phyloP scores from a whole-genome alignment of 2,888 invertebrate species.

The Flexamia atlantica region DNA sequence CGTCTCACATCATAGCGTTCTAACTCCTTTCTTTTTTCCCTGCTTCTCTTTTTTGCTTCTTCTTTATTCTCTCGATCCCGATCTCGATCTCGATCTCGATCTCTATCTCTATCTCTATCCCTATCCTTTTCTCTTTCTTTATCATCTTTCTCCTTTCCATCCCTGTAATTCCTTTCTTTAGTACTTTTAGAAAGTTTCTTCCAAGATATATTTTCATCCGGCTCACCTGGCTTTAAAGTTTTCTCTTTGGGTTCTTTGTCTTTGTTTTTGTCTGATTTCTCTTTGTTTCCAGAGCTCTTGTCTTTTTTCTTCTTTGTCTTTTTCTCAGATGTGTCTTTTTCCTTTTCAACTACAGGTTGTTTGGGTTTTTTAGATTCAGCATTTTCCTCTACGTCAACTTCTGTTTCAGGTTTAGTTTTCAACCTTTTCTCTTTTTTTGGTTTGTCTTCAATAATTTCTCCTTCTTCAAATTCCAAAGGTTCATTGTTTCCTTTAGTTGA shows the following conservation, averaged over 20 bases:
- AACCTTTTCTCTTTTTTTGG: slow-evolving; percentile 67
- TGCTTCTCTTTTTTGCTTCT: slow-evolving; percentile 75
- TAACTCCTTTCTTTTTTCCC: slow-evolving; percentile 86
- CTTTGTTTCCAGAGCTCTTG: slow-evolving; percentile 71
- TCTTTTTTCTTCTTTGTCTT: slow-evolving; percentile 70
- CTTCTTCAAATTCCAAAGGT: slow-evolving; percentile 73
- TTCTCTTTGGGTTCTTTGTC: slow-evolving; percentile 64
- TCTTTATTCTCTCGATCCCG: slow-evolving; percentile 73
- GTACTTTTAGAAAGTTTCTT: slow-evolving; percentile 89
- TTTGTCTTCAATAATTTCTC: slow-evolving; percentile 74
- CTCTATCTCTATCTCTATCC: slow-evolving; percentile 73
- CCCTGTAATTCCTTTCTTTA: slow-evolving; percentile 88
- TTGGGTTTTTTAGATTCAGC: slow-evolving; percentile 59
- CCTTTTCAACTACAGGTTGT: slow-evolving; percentile 68
- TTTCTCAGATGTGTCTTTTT: slow-evolving; percentile 68
- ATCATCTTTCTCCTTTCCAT: slow-evolving; percentile 77
- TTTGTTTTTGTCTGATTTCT: slow-evolving; percentile 69
- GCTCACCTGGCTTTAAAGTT: slow-evolving; percentile 58
- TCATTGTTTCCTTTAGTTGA: slow-evolving; percentile 63
- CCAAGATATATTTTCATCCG: slow-evolving; percentile 76
- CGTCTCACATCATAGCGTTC: slow-evolving; percentile 91
- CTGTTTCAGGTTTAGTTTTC: slow-evolving; percentile 73
- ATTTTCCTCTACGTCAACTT: slow-evolving; percentile 79
- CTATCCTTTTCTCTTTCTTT: slow-evolving; percentile 71
- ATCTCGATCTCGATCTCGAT: slow-evolving; percentile 71